Evolutionary conservation across 2,888 invertebrate species (phyloP), one percentile per base, ranked within the genome.

Genomic region (Polydrusus pterygomalis): DNA sequence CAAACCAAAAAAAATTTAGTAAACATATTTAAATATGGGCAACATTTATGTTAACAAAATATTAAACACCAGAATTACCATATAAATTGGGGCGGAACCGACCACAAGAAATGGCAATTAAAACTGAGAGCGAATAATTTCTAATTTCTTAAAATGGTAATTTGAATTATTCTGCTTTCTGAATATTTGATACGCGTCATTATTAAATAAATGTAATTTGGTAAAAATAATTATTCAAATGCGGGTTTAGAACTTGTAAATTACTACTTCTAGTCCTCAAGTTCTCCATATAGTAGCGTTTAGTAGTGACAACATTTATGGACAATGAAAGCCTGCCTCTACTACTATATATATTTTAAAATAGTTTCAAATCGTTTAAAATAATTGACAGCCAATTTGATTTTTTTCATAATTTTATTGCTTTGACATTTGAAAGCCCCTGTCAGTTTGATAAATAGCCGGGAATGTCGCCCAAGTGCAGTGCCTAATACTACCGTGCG

Each of bases 151-250:
- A n/a, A 60, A 60, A 18, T 60, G 38, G 30, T 60, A 34, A 7
- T 60, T 38, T 38, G 3, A 60, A 38, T 60, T 60, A 60, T 60
- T 60, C 58, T 60, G 58, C 58, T 60, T 60, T 60, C 58, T 60
- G 58, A 60, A n/a, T 60, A 38, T 60, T 60, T 60, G 58, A 60
- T 38, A 60, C 17, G 15, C 15, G 40, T 10, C 18, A 60, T 38
- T 60, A 15, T 38, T 54, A 30, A 30, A 25, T 54, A 20, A n/a
- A 54, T n/a, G 30, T 54, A 54, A 54, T 54, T 54, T 9, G 25
- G 25, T 54, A 11, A 13, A 54, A 25, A 25, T 54, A n/a, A 54
- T 30, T 54, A n/a, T n/a, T n/a, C n/a, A n/a, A 54, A 7, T 34
- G 34, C 34, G 2, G 34, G 34, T 10, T 34, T n/a, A 54, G n/a